Conservation (phyloP, 1,140 invertebrate genomes). For the Drosophila trapezifrons region DNA sequence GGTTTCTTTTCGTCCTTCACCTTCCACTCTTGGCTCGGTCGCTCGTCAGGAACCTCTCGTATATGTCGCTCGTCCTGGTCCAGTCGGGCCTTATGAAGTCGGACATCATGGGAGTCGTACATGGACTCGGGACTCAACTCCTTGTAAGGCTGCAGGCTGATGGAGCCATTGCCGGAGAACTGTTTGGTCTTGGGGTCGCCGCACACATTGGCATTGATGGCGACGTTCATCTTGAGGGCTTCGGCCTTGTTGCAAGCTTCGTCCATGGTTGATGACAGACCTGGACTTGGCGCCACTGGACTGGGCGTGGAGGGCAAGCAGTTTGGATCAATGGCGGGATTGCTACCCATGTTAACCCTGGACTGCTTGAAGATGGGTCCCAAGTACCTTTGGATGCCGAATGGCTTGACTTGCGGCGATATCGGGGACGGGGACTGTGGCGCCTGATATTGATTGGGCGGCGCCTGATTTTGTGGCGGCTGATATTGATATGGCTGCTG, state of each 20-base stretch:
- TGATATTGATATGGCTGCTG: slow-evolving; percentile 10
- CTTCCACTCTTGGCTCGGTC: not conserved
- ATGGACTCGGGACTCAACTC: not conserved
- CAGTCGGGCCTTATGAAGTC: not conserved
- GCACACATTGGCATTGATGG: slow-evolving; percentile 67
- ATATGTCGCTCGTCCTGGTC: slow-evolving; percentile 14
- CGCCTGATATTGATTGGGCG: not conserved
- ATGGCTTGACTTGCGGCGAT: slow-evolving; percentile 4
- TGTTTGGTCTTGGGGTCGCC: slow-evolving; percentile 62
- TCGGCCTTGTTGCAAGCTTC: slow-evolving; percentile 43
- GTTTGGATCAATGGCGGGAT: slow-evolving; percentile 43
- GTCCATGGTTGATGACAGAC: not conserved
- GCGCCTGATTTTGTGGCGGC: not conserved
- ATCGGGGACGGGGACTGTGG: too few species aligned
- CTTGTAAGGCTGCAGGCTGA: slow-evolving; percentile 43
- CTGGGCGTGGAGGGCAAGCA: slow-evolving; percentile 35
- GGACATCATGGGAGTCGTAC: not conserved
- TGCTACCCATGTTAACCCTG: not conserved
- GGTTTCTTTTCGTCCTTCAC: not conserved
- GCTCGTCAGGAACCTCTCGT: not conserved
- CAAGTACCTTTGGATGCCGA: slow-evolving; percentile 24
- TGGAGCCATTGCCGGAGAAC: slow-evolving; percentile 69
- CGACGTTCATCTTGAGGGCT: slow-evolving; percentile 62
- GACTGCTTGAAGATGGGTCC: slow-evolving; percentile 28
- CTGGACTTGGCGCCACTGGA: not conserved